Conservation (phyloP, 2,797 vertebrate species). For the Acropternis orthonyx region DNA sequence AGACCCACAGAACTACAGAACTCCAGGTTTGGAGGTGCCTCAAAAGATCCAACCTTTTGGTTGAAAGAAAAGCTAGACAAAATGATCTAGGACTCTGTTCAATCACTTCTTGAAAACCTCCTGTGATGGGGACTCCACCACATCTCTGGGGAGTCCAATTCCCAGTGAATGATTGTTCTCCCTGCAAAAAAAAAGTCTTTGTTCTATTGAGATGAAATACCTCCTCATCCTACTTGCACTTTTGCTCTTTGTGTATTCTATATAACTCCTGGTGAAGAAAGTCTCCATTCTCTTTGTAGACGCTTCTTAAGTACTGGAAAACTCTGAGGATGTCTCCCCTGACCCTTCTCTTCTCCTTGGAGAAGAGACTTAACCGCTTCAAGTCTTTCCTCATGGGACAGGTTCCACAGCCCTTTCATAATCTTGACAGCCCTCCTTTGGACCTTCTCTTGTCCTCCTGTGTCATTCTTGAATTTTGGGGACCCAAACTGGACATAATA, state of each 20-base stretch:
- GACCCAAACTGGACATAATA: neutral
- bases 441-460: neutral
- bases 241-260: neutral
- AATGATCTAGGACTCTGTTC: neutral
- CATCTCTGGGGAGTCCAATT: neutral
- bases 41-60: neutral
- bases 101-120: neutral
- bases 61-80: neutral
- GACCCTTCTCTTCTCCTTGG: neutral
- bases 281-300: rapidly evolving
- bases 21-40: neutral
- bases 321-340: neutral
- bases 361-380: neutral
- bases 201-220: neutral
- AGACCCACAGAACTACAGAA: neutral
- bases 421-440: neutral
- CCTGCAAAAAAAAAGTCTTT: neutral
- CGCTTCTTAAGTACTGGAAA: neutral
- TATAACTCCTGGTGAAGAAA: neutral
- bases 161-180: neutral
- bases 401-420: neutral
- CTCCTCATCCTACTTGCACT: neutral
- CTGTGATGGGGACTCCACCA: too few relatives aligned
- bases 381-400: neutral
- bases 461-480: neutral